These are phyloP conservation scores for Leptopilina clavipes DNA, from an alignment of 1,140 invertebrate species.

Conservation along the genomic window DNA sequence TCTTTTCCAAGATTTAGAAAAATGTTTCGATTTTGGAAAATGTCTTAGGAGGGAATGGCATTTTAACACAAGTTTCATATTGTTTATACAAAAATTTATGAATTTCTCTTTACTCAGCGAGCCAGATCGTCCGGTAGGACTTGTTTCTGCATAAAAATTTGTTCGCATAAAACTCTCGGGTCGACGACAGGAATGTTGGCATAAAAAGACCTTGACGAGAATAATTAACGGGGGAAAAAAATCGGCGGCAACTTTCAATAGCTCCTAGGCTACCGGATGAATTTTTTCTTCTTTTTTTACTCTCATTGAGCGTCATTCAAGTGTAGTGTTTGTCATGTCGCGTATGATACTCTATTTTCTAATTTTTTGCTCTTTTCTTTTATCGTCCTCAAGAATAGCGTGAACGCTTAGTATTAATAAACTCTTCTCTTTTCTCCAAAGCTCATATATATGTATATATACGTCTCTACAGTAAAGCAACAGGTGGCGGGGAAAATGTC, in stretches of 20 bases:
- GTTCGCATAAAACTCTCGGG: conserved; percentile 46
- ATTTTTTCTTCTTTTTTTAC: conserved; percentile 44
- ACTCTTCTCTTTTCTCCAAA: not conserved
- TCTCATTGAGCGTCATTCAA: conserved; percentile 55
- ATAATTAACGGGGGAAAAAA: conserved; percentile 64
- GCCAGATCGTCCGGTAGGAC: conserved; percentile 41
- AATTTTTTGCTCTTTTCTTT: not conserved
- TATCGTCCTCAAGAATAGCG: too few species aligned
- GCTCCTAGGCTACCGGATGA: conserved; percentile 46
- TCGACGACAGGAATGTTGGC: conserved; percentile 56
- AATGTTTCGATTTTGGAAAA: too few species aligned
- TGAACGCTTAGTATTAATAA: not conserved
- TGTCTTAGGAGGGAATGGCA: too few species aligned
- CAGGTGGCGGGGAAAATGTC: not conserved
- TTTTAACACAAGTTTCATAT: too few species aligned
- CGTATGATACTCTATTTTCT: not conserved
- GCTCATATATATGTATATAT: too few species aligned
- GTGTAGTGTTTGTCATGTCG: conserved; percentile 13
- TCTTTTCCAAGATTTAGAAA: too few species aligned
- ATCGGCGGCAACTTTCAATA: conserved; percentile 61
- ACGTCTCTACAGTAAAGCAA: not conserved
- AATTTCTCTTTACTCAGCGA: conserved; percentile 47
- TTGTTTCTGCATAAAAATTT: conserved; percentile 43
- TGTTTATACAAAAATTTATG: conserved; percentile 24
- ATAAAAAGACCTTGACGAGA: conserved; percentile 59